Percentiles rank a stretch among this genome's conserved stretches.
Evolutionary conservation across 2,113 vertebrate species (phyloP).

Genomic region (Porphyrio hochstetteri): DNA sequence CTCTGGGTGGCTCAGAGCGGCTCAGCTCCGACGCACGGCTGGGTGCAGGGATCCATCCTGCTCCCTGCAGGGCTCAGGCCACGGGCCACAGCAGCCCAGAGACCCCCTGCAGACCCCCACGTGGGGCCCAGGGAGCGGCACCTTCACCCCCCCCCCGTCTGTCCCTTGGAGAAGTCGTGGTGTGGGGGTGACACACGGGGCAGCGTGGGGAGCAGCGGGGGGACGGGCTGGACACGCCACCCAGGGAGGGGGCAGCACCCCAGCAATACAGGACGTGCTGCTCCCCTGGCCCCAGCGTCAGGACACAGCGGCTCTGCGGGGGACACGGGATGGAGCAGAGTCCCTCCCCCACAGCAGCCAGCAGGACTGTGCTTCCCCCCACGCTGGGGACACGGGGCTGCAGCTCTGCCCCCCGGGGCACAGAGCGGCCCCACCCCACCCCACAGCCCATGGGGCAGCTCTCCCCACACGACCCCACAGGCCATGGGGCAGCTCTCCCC

Average conservation of each 20-base stretch:
- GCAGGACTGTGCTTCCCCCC: fast-evolving
- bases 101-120: fast-evolving
- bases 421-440: fast-evolving
- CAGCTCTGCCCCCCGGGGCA: neutral
- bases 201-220: neutral
- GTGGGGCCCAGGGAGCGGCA: fast-evolving
- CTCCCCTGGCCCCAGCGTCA: neutral
- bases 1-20: no score
- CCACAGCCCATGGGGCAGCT: neutral
- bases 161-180: neutral
- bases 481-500: neutral
- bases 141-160: neutral
- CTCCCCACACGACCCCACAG: neutral
- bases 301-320: neutral
- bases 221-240: neutral
- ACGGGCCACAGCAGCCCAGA: neutral
- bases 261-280: neutral
- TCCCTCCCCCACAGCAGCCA: neutral
- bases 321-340: neutral
- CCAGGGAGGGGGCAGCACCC: neutral
- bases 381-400: neutral
- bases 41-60: neutral
- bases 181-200: neutral
- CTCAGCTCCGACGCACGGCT: neutral
- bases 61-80: neutral